These are phyloP conservation scores for Argya squamiceps DNA, from an alignment of 2,797 vertebrate species.

Conservation along the genomic window DNA sequence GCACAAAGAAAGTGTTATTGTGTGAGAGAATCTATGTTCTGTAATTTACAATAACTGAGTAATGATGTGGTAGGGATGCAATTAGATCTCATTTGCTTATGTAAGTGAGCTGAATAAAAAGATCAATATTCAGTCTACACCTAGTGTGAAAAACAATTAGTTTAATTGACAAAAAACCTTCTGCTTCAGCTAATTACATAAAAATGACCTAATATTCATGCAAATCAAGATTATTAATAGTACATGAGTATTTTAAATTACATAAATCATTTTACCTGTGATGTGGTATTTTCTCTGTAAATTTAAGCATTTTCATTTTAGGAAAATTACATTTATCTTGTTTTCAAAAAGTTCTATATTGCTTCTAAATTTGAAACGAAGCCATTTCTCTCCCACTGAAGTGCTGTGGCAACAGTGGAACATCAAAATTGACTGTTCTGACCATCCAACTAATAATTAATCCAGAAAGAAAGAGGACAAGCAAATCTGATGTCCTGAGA, in stretches of 20 bases:
- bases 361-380: neutral
- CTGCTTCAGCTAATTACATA: constrained; percentile 72
- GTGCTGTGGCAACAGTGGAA: neutral
- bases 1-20: constrained; percentile 57
- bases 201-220: constrained; percentile 73
- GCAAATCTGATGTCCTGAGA: neutral
- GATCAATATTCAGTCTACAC: constrained; percentile 80
- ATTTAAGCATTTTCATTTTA: neutral
- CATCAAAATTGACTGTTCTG: neutral
- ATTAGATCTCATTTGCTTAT: constrained; percentile 81
- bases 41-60: constrained; percentile 70
- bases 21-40: constrained; percentile 25
- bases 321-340: neutral
- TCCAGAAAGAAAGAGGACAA: neutral
- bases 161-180: constrained; percentile 75
- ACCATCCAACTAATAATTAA: neutral
- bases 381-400: neutral
- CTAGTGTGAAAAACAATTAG: constrained; percentile 77
- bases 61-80: constrained; percentile 72
- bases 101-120: constrained; percentile 75
- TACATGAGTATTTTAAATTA: constrained; percentile 66
- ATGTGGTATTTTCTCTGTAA: neutral
- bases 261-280: constrained; percentile 65
- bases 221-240: constrained; percentile 73
- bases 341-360: neutral